Evolutionary conservation across 2,888 invertebrate genomes (phyloP).

Genomic region (Lycaena phlaeas): DNA sequence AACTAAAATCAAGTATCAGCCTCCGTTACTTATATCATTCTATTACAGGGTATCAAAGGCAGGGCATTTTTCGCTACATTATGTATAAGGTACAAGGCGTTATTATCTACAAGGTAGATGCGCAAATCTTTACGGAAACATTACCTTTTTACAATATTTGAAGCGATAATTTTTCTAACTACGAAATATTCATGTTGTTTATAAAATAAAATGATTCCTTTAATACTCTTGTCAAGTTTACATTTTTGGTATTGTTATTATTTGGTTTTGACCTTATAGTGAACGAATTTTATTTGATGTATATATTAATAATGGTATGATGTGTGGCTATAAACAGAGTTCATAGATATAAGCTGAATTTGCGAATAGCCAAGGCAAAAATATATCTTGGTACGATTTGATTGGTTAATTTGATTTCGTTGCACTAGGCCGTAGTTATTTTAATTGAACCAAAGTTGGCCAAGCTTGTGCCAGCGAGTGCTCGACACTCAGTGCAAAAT

Average conservation of each 20-base stretch:
- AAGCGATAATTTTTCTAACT: constrained; percentile 5
- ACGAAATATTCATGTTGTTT: constrained; percentile 2
- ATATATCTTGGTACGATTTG: constrained; percentile 11
- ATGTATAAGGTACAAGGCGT: constrained; percentile 6
- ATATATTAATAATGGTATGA: not conserved
- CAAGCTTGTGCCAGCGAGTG: constrained; percentile 58
- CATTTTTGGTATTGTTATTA: not conserved
- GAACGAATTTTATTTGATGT: not conserved
- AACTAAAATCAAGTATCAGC: constrained; percentile 13
- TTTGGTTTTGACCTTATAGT: not conserved
- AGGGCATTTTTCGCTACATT: constrained; percentile 3
- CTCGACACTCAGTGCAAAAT: constrained; percentile 43
- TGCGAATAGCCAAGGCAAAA: constrained; percentile 11
- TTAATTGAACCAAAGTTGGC: constrained; percentile 22
- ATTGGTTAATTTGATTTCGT: constrained; percentile 12
- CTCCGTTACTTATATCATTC: constrained; percentile 3
- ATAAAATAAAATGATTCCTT: constrained; percentile 2
- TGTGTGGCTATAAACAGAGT: constrained; percentile 1
- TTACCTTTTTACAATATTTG: constrained; percentile 6
- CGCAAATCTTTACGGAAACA: constrained; percentile 8
- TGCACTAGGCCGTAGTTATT: constrained; percentile 17
- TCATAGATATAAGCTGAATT: constrained; percentile 6
- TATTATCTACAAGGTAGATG: constrained; percentile 5
- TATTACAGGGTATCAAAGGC: constrained; percentile 5
- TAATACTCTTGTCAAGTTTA: not conserved